Evolutionary conservation across 2,888 invertebrate genomes (phyloP).

Genomic region (Unio pictorum): DNA sequence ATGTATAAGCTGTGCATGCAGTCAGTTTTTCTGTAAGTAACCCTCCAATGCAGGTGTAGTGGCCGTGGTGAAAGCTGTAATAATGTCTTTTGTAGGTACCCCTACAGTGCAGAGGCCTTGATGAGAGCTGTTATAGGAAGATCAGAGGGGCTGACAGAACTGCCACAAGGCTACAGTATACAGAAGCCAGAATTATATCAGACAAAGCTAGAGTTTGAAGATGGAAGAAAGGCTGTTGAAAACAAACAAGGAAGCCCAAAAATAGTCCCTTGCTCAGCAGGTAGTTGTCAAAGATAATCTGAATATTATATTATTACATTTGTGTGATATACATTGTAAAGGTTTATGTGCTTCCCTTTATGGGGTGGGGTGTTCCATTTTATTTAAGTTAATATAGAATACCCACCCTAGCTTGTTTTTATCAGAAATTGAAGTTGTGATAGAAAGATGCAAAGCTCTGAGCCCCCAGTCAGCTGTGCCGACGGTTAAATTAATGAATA

Average conservation of each 20-base stretch:
- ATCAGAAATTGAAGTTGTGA: no score
- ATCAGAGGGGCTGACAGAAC: constrained; percentile 36
- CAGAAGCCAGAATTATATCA: constrained; percentile 46
- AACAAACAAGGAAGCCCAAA: constrained; percentile 12
- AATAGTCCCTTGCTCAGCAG: constrained; percentile 47
- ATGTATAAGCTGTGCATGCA: no score
- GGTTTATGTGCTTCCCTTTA: no score
- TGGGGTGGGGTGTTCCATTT: no score
- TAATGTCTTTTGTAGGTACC: constrained; percentile 41
- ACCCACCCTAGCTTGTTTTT: no score
- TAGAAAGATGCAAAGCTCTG: no score
- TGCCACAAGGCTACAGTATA: constrained; percentile 52
- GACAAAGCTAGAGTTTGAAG: constrained; percentile 41
- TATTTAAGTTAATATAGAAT: no score
- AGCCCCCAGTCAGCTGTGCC: no score
- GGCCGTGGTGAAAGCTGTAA: no score
- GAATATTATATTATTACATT: not conserved
- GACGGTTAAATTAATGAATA: no score
- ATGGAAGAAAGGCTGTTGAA: constrained; percentile 33
- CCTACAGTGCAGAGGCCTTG: constrained; percentile 47
- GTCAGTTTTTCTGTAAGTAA: no score
- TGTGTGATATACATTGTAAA: not conserved
- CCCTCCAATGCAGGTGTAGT: no score
- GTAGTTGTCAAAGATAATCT: constrained; percentile 20
- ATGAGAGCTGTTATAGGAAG: constrained; percentile 63